These are phyloP conservation scores for Leucoraja ocellata DNA, from an alignment of 2,797 vertebrate species.

Conservation along the genomic window DNA sequence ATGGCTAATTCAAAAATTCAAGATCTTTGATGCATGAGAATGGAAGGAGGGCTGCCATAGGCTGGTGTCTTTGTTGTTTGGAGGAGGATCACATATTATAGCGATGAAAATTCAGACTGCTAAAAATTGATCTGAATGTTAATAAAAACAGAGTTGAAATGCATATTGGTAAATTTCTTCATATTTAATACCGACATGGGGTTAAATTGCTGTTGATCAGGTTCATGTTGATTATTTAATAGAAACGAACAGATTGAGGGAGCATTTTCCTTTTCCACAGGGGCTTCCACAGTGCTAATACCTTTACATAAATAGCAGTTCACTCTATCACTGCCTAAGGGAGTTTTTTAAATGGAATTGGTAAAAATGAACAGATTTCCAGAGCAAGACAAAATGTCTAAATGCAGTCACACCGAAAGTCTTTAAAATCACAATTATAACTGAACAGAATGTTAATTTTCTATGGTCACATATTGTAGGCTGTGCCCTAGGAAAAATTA, in stretches of 20 bases:
- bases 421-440: neutral
- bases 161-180: neutral
- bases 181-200: neutral
- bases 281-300: neutral
- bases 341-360: neutral
- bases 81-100: neutral
- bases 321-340: neutral
- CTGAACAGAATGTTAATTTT: neutral
- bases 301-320: neutral
- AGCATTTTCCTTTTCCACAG: neutral
- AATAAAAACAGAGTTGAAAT: neutral
- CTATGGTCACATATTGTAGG: neutral
- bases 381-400: neutral
- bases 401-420: neutral
- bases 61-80: neutral
- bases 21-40: neutral
- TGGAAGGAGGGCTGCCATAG: neutral
- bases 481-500: no score
- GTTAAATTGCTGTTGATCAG: neutral
- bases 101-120: neutral
- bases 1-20: neutral
- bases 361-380: neutral
- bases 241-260: neutral
- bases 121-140: neutral
- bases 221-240: constrained; percentile 21